These are phyloP conservation scores for Hormiphora californensis DNA, from an alignment of 37 sponge, comb jelly and placozoan species.

Conservation along the genomic window DNA sequence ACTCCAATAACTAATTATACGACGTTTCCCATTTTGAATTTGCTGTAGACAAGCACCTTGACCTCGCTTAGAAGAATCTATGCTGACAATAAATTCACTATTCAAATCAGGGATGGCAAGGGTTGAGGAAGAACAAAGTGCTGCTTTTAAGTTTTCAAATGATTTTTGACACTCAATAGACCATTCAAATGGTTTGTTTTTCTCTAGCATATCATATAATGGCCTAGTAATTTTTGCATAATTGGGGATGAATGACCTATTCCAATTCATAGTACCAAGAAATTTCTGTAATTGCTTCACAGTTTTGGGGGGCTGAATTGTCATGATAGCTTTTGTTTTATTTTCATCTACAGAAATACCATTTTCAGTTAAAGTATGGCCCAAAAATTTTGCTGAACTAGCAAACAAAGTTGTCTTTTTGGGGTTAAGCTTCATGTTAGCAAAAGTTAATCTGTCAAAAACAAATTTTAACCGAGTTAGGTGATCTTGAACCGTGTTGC, in stretches of 20 bases:
- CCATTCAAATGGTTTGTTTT: background rate
- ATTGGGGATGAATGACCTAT: background rate
- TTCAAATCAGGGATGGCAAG: background rate
- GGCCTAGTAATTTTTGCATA: background rate
- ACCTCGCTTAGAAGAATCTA: background rate
- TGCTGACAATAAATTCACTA: background rate
- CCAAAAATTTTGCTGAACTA: background rate
- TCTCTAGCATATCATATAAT: background rate
- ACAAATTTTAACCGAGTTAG: background rate
- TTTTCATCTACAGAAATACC: background rate
- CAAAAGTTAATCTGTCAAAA: constrained; percentile 11
- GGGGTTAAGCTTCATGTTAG: background rate
- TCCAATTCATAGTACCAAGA: background rate
- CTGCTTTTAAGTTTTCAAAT: background rate
- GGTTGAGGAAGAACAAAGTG: background rate
- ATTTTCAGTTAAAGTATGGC: background rate
- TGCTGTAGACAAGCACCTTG: background rate
- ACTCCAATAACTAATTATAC: background rate
- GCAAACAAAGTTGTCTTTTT: background rate
- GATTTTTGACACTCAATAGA: background rate
- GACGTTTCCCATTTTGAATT: background rate
- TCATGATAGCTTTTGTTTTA: background rate
- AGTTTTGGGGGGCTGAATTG: background rate
- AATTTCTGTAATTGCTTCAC: constrained; percentile 1
- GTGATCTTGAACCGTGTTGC: background rate